These are phyloP conservation scores for Argynnis bischoffii DNA, from an alignment of 2,888 invertebrate genomes.

Conservation along the genomic window DNA sequence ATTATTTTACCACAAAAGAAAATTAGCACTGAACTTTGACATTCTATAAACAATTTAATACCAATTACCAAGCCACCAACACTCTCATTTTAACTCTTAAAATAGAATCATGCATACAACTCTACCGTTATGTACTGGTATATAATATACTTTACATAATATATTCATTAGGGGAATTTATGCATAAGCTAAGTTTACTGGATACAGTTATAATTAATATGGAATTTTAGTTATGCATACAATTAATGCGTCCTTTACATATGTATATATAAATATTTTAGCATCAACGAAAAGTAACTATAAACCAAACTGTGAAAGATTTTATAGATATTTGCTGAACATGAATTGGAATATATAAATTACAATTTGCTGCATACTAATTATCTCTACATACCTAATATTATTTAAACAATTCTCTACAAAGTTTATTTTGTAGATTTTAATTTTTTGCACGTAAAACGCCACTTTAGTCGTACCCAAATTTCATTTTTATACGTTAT, in stretches of 20 bases:
- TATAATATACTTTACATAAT: background rate
- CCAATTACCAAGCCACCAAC: background rate
- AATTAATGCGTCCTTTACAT: background rate
- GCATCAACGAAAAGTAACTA: too few relatives aligned
- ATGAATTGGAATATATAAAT: too few relatives aligned
- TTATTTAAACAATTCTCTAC: too few relatives aligned
- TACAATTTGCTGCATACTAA: too few relatives aligned
- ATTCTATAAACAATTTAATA: conserved; percentile 9
- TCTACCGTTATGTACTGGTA: background rate
- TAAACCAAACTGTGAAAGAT: too few relatives aligned
- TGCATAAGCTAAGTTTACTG: background rate
- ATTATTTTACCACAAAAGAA: conserved; percentile 11
- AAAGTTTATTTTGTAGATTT: too few relatives aligned
- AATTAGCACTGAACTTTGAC: conserved; percentile 26
- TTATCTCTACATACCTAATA: too few relatives aligned
- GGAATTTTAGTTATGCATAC: conserved; percentile 3
- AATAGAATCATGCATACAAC: conserved; percentile 1
- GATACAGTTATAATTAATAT: conserved; percentile 22
- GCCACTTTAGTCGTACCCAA: too few relatives aligned
- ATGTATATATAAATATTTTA: background rate
- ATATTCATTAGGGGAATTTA: background rate
- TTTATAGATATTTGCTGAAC: too few relatives aligned
- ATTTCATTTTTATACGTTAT: too few relatives aligned
- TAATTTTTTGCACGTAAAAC: too few relatives aligned
- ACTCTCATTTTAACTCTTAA: conserved; percentile 4